phyloP scores from a whole-genome alignment of 2,113 vertebrate species.

The Haliaeetus leucogaster region DNA sequence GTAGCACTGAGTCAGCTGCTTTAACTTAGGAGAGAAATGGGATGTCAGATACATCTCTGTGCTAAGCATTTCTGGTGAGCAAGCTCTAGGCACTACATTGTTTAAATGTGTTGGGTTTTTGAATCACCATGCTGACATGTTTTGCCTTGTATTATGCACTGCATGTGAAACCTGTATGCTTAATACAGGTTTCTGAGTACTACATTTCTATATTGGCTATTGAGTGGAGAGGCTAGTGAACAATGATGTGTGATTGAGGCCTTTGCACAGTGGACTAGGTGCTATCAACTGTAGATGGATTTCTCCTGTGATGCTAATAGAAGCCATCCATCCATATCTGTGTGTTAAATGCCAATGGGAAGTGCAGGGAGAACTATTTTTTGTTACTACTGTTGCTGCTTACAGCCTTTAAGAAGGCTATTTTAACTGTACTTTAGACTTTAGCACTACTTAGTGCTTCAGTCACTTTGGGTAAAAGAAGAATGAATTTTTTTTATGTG shows the following conservation, averaged over 20 bases:
- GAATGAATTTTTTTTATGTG: background rate
- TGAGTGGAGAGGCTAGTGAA: background rate
- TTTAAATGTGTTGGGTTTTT: background rate
- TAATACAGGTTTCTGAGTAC: background rate
- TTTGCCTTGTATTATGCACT: background rate
- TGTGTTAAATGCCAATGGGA: background rate
- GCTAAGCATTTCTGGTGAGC: background rate
- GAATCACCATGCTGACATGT: background rate
- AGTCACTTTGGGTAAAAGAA: background rate
- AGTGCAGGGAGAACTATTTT: background rate
- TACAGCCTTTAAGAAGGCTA: background rate
- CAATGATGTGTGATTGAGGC: background rate
- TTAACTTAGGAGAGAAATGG: background rate
- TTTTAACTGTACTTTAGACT: background rate
- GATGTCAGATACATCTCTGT: background rate
- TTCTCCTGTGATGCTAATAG: background rate
- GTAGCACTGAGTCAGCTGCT: background rate
- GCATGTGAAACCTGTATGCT: background rate
- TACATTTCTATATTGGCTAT: background rate
- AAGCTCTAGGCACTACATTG: background rate
- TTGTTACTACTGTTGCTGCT: background rate
- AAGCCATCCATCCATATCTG: background rate
- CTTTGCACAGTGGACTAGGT: background rate
- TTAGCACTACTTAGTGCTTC: background rate
- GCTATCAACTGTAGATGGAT: background rate